A percentile compares a stretch with the other conserved stretches of the same genome.
phyloP scores from a whole-genome alignment of 2,797 vertebrate genomes.

The Xerus rutilus region DNA sequence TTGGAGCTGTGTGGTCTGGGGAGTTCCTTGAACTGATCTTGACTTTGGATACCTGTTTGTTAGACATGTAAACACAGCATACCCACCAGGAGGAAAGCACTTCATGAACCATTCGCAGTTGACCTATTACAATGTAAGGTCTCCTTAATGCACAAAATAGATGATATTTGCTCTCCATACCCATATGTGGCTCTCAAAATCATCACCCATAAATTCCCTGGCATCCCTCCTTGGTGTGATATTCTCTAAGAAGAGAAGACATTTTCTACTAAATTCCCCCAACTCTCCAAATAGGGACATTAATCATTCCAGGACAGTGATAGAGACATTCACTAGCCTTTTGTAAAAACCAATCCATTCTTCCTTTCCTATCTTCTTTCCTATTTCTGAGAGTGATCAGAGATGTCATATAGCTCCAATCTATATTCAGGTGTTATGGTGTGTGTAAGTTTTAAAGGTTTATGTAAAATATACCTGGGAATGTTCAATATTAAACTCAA shows the following conservation, averaged over 20 bases:
- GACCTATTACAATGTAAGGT: background rate
- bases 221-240: conserved; percentile 9
- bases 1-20: background rate
- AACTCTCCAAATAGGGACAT: background rate
- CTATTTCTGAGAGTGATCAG: background rate
- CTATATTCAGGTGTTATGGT: background rate
- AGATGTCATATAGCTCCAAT: background rate
- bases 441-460: background rate
- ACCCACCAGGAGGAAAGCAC: background rate
- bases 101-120: background rate
- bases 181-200: background rate
- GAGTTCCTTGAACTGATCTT: background rate
- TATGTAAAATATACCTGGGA: background rate
- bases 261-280: conserved; percentile 13
- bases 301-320: conserved; percentile 57
- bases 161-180: background rate
- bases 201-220: conserved; percentile 31
- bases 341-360: conserved; percentile 58
- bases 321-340: conserved; percentile 55
- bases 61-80: background rate
- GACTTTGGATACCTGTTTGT: background rate
- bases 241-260: conserved; percentile 51
- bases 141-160: background rate
- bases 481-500: conserved; percentile 28
- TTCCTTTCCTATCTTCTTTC: conserved; percentile 11